Base-by-base conservation (phyloP, 2,888 invertebrate genomes). In the Erebia palarica region DNA sequence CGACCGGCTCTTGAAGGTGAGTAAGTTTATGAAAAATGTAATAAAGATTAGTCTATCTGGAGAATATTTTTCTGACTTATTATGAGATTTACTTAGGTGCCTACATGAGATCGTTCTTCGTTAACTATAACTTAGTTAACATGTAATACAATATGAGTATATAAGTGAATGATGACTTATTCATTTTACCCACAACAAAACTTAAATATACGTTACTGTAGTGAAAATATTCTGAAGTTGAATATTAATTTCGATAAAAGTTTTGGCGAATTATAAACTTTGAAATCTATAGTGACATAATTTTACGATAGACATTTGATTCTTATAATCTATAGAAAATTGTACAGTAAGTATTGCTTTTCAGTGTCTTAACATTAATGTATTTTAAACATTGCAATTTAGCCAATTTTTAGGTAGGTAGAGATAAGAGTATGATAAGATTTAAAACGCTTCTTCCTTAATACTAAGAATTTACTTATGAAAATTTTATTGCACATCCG, bases 281-380 rank as follows among this genome's bases (percentile, higher is more conserved):
- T 58, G 58, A 36, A 36, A 36, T 36, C 27, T 60, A 42, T 16
- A 60, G 11, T 11, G 8, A 11, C 42, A 44, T 60, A 60, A 44
- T n/a, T 16, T 27, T 58, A 42, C 53, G 53, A 49, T 49, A 63
- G 13, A 5, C 49, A 63, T 51, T 61, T 18, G 18, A 64, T n/a
- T 27, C 27, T 53, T 18, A 27, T 14, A 4, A 42, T 49, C 75
- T 75, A 74, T 57, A 68, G 69, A 69, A 65, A 70, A 74, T 75
- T 75, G 75, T 75, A 76, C 75, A 57, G 73, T 69, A 70, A 70
- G 72, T 76, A 76, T 76, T 76, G 76, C 76, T 76, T 74, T 74
- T 68, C 70, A 70, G 71, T 70, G 65, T 49, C 70, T 72, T 72
- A 76, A 21, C 61, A 27, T 71, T 73, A 75, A 53, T 63, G 3